Percentiles rank a stretch among this genome's conserved stretches.
Evolutionary conservation across 2,888 invertebrate genomes (phyloP).

Genomic region (Morpho helenor): DNA sequence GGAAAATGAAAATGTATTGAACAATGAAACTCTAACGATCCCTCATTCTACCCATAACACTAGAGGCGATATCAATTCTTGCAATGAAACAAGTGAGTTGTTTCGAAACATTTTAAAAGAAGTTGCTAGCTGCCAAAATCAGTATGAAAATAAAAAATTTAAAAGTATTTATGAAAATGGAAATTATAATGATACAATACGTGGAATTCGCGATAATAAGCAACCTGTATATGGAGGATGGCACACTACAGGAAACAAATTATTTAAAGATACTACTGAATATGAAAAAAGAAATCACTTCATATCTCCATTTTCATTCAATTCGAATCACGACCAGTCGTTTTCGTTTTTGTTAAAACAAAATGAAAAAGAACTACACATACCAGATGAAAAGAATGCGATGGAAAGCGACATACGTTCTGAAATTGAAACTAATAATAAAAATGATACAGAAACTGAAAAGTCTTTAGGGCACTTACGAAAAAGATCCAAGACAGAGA

Average conservation of each 20-base stretch:
- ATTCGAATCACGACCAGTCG: constrained; percentile 17
- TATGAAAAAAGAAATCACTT: neutral
- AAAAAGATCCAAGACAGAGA: constrained; percentile 3
- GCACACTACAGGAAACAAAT: neutral
- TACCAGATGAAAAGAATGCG: no score
- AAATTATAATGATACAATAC: neutral
- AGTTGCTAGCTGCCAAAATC: constrained; percentile 11
- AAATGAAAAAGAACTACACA: neutral
- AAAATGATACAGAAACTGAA: no score
- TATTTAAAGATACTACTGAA: neutral
- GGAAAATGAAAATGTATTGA: neutral
- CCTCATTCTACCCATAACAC: neutral
- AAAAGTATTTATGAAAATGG: neutral
- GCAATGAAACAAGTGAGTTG: constrained; percentile 20
- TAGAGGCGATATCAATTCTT: neutral
- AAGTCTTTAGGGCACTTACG: no score
- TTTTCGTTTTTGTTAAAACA: constrained; percentile 26
- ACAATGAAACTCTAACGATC: neutral
- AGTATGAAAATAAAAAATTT: neutral
- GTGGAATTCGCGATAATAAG: neutral
- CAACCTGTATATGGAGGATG: neutral
- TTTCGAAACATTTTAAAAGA: constrained; percentile 24
- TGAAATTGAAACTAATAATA: neutral
- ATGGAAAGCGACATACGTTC: no score
- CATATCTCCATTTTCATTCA: neutral